These are phyloP conservation scores for Chaetops frenatus DNA, from an alignment of 2,113 vertebrate species.

Conservation along the genomic window DNA sequence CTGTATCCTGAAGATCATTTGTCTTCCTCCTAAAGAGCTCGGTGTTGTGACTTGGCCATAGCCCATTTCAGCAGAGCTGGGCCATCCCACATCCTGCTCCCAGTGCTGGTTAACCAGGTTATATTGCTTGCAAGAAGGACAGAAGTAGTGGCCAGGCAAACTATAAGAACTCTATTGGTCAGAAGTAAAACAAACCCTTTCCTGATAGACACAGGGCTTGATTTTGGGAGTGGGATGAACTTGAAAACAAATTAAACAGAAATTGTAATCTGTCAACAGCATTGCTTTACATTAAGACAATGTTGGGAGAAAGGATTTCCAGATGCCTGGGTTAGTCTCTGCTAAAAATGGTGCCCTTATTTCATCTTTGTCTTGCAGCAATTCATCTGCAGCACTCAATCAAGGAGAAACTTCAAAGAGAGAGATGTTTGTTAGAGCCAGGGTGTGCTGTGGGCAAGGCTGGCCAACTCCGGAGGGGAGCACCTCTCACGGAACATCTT, in stretches of 20 bases:
- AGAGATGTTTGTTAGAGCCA: neutral
- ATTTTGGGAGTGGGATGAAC: neutral
- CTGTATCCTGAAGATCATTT: neutral
- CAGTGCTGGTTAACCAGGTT: accelerated
- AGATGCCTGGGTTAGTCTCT: neutral
- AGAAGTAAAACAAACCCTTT: neutral
- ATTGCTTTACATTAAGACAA: neutral
- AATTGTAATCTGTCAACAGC: neutral
- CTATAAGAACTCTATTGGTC: neutral
- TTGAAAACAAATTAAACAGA: neutral
- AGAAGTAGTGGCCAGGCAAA: neutral
- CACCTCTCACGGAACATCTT: neutral
- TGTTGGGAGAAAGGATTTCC: neutral
- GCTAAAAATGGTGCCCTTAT: neutral
- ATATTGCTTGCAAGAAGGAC: neutral
- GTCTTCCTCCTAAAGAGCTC: neutral
- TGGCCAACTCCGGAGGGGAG: neutral
- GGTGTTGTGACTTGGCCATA: neutral
- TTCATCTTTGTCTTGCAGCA: neutral
- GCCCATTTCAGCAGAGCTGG: neutral
- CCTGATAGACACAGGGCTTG: neutral
- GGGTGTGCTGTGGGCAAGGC: neutral
- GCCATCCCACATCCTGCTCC: accelerated
- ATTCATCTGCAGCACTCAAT: neutral
- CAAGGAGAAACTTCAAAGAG: neutral